Conservation (phyloP, 2,797 vertebrate genomes). For the Crypturellus tataupa region DNA sequence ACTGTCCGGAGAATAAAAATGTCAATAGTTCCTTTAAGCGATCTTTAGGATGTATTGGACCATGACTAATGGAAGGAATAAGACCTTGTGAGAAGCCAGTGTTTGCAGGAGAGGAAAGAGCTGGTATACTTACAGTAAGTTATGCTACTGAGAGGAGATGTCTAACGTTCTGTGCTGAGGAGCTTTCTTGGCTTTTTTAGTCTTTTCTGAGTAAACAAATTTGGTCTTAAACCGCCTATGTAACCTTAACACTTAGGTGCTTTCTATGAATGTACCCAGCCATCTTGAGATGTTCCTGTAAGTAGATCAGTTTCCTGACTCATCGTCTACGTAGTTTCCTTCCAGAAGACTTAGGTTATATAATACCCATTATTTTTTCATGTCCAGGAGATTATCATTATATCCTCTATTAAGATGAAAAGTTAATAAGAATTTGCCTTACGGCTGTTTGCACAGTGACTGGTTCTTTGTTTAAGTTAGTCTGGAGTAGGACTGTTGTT, state of each 20-base stretch:
- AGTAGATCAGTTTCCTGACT: not conserved
- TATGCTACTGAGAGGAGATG: not conserved
- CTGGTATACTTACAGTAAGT: not conserved
- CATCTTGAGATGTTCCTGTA: not conserved
- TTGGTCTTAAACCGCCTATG: accelerated
- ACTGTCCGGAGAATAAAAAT: not conserved
- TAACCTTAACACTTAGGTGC: not conserved
- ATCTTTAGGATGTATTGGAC: not conserved
- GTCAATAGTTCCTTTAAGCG: not conserved
- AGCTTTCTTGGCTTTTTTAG: not conserved
- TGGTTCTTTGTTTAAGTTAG: not conserved
- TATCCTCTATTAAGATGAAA: not conserved
- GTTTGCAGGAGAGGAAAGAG: not conserved
- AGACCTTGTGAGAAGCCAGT: not conserved
- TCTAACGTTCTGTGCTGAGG: not conserved
- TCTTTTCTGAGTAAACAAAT: not conserved
- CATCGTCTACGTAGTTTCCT: not conserved
- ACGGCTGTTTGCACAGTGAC: not conserved
- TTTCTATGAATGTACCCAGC: not conserved
- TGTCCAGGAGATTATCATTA: not conserved
- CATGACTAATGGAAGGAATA: not conserved
- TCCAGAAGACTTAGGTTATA: not conserved
- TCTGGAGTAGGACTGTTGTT: not conserved
- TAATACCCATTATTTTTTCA: not conserved
- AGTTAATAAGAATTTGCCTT: not conserved